These are phyloP conservation scores for Schrankia costaestrigalis DNA, from an alignment of 2,888 invertebrate genomes.

Conservation along the genomic window DNA sequence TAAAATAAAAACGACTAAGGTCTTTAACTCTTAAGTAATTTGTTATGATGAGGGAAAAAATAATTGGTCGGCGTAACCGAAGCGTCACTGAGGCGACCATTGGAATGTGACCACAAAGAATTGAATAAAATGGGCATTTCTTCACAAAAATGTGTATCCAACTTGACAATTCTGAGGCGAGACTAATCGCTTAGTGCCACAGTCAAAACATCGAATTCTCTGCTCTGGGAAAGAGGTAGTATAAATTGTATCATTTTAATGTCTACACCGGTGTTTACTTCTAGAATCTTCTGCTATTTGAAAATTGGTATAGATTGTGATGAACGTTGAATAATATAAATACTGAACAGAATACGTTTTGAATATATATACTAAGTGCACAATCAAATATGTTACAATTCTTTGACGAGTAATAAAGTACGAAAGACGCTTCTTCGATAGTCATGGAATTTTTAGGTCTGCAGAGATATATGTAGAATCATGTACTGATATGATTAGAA, in stretches of 20 bases:
- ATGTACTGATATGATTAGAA: no score
- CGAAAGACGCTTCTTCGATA: no score
- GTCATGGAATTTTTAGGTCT: no score
- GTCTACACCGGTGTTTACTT: no score
- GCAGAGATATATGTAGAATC: no score
- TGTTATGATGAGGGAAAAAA: constrained; percentile 26
- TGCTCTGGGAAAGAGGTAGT: constrained; percentile 57
- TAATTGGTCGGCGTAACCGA: constrained; percentile 24
- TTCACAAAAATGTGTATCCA: constrained; percentile 49
- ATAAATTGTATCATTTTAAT: constrained; percentile 37
- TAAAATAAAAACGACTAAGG: no score
- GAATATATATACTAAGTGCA: neutral
- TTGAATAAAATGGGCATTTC: constrained; percentile 48
- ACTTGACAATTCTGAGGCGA: constrained; percentile 40
- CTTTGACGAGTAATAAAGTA: no score
- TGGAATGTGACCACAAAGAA: constrained; percentile 60
- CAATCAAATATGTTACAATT: neutral
- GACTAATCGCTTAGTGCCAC: constrained; percentile 63
- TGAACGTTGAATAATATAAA: no score
- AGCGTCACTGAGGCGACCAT: constrained; percentile 48
- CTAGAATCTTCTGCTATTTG: no score
- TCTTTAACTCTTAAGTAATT: constrained; percentile 17
- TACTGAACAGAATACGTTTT: neutral
- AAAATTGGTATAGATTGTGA: no score
- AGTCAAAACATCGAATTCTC: constrained; percentile 45